Base-by-base conservation (phyloP, 2,888 invertebrate species). In the Drosophila pegasa region DNA sequence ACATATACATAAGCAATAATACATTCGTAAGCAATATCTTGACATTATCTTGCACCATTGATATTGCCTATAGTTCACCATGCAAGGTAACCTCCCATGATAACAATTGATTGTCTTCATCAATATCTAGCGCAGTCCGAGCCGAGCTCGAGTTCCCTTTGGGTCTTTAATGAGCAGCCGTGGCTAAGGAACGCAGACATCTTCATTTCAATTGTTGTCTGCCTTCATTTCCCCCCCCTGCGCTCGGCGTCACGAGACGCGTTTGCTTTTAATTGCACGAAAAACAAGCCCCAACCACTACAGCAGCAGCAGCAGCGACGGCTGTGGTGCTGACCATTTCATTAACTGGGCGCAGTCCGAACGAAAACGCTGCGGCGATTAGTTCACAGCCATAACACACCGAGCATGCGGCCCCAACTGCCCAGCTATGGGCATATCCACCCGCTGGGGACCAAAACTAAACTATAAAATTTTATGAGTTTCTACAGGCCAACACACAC, bases 331-430 rank as follows among this genome's bases (percentile, higher is more conserved):
- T 70, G 81, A 67, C 77, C 86, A 85, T 85, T 85, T 85, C 85
- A 87, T 84, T 84, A 86, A 87, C 84, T 78, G 80, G 80, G 57
- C 76, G 66, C 62, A 69, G 70, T 67, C 78, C 61, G 71, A 78
- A 66, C 78, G 81, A 73, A 83, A 83, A 74, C 65, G 77, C 71
- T 80, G 75, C 61, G 85, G 78, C 87, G 87, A 85, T 87, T 85
- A 87, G 87, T 85, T 83, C 83, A 79, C 87, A 83, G 84, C 62
- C 87, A 83, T 83, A 86, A 83, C 83, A 87, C 84, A 86, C 75
- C 71, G 68, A 35, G 33, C 50, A 45, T 18, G 59, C 56, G 35
- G 43, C 64, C 16, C 14, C n/a, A 25, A 8, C 37, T 22, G 2
- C 29, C 20, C 18, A 0, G 35, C 61, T 33, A 48, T 48, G 48